Base-by-base conservation (phyloP, 2,888 invertebrate genomes). In the Pycnomerus fuliginosus region DNA sequence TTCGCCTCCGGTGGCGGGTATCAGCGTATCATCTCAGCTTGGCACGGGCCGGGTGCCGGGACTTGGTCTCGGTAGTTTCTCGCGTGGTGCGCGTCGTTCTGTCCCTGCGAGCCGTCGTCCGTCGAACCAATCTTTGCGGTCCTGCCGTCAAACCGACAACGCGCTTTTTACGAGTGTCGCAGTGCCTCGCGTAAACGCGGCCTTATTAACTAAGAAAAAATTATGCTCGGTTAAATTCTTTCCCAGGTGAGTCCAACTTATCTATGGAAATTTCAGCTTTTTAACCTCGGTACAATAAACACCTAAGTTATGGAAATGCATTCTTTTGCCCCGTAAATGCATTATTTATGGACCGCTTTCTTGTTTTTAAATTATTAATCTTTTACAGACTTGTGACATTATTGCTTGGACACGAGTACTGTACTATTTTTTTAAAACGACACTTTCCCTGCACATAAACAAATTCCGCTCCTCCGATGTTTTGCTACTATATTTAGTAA, bases 11-110 rank as follows among this genome's bases (percentile, higher is more conserved):
- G 66, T 66, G 66, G 68, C 68, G 68, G 66, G 67, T 65, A 66
- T 67, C 67, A 65, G 59, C 60, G 65, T 69, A 69, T 66, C 69
- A 64, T 68, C 65, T 67, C 63, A 62, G 64, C 68, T 69, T 69
- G 68, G 69, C 67, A 69, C 67, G 67, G 62, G 66, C 65, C 62
- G 53, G 56, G 54, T 58, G 51, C 58, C 57, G 60, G 64, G 61
- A 60, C 60, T 63, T 58, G 61, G 35, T 43, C 35, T 42, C 42
- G 61, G 58, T 62, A 62, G 62, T 61, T 65, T 58, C 61, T 60
- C 64, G 66, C 67, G 67, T 68, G 67, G 66, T 68, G 68, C 68
- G 65, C 62, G 62, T 56, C 60, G 54, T 47, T 50, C 52, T 56
- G 56, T 62, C 60, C 64, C 61, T 58, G 55, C 54, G 44, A 42